Conservation (phyloP, 2,888 invertebrate species). For the Perithous albicinctus region DNA sequence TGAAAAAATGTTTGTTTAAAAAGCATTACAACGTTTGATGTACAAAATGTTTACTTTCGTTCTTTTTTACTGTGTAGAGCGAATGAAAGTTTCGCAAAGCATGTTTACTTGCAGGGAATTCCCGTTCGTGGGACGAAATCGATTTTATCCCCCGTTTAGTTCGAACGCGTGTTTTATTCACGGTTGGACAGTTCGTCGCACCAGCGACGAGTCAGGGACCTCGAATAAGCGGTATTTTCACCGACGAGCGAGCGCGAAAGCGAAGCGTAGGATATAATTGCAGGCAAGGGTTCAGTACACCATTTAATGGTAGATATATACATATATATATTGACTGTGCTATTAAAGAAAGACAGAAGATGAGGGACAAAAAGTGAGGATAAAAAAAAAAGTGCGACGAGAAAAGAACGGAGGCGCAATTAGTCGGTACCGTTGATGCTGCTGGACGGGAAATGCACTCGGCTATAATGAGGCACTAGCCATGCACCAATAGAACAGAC, state of each 20-base stretch:
- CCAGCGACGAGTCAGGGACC: slow-evolving; percentile 17
- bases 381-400: slow-evolving; percentile 20
- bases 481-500: slow-evolving; percentile 52
- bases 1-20: no score
- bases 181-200: slow-evolving; percentile 31
- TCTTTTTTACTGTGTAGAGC: no score
- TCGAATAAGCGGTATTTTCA: slow-evolving; percentile 22
- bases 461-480: slow-evolving; percentile 64
- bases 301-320: slow-evolving; percentile 4
- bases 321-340: slow-evolving; percentile 34
- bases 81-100: not conserved
- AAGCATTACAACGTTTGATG: no score
- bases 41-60: no score
- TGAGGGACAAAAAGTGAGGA: not conserved
- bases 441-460: slow-evolving; percentile 74
- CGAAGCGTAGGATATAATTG: slow-evolving; percentile 38
- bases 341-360: slow-evolving; percentile 17
- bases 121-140: slow-evolving; percentile 45
- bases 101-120: slow-evolving; percentile 40
- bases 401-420: slow-evolving; percentile 73
- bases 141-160: slow-evolving; percentile 33
- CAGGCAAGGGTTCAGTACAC: slow-evolving; percentile 8
- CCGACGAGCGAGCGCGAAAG: slow-evolving; percentile 44
- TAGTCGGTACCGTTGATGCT: slow-evolving; percentile 69
- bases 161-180: slow-evolving; percentile 33